phyloP scores from a whole-genome alignment of 2,797 vertebrate genomes.

The Tympanoctomys barrerae region DNA sequence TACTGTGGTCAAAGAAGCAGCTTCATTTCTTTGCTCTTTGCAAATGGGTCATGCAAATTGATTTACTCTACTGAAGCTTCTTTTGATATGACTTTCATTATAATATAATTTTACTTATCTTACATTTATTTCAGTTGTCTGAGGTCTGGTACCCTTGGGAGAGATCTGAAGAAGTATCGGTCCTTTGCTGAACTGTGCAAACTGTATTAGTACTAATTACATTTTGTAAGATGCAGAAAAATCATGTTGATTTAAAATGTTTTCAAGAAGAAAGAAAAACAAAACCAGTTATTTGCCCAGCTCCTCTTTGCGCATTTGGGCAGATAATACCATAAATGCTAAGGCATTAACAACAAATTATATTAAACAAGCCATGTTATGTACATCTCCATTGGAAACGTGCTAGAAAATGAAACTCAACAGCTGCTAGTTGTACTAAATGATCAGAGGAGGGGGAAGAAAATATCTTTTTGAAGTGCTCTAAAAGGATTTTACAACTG shows the following conservation, averaged over 20 bases:
- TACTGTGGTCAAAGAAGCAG: not conserved
- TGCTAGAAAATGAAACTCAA: not conserved
- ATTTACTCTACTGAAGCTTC: not conserved
- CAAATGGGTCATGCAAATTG: not conserved
- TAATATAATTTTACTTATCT: not conserved
- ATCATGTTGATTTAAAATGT: slow-evolving; percentile 12
- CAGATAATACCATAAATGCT: slow-evolving; percentile 18
- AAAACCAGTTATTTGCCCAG: slow-evolving; percentile 14
- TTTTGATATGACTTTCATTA: not conserved
- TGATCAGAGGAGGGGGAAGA: slow-evolving; percentile 45
- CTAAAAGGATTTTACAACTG: slow-evolving; percentile 38
- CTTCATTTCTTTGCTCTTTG: not conserved
- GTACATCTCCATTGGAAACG: not conserved
- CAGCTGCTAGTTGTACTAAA: slow-evolving; percentile 51
- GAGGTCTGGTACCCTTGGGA: slow-evolving; percentile 38
- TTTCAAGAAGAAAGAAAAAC: not conserved
- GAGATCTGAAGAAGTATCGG: not conserved
- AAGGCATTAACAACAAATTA: slow-evolving; percentile 50
- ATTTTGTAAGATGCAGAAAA: slow-evolving; percentile 32
- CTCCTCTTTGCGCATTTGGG: slow-evolving; percentile 27
- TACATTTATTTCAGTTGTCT: not conserved
- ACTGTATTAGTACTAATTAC: not conserved
- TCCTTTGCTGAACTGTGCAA: slow-evolving; percentile 26
- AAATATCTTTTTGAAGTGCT: slow-evolving; percentile 20
- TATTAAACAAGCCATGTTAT: slow-evolving; percentile 36